These are phyloP conservation scores for Gouania willdenowi DNA, from an alignment of 2,797 vertebrate species.

Conservation along the genomic window DNA sequence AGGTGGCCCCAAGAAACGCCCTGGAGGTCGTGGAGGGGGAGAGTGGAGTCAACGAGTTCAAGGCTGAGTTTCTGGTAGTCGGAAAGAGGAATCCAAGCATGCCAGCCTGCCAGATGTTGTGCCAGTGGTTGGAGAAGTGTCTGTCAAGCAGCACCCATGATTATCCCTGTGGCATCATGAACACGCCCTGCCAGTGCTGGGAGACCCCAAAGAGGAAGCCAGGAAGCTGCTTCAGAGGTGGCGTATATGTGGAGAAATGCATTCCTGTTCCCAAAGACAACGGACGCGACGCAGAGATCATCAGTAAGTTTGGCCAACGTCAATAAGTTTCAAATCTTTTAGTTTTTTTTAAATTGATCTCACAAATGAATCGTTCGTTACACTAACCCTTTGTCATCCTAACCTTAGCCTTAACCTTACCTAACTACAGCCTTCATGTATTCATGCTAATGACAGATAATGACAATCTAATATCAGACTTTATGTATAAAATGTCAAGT, in stretches of 20 bases:
- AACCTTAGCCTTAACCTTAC: too few species aligned
- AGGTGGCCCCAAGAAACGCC: constrained; percentile 65
- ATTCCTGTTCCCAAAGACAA: constrained; percentile 78
- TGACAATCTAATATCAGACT: too few species aligned
- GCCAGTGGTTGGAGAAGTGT: constrained; percentile 94
- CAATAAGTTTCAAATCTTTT: too few species aligned
- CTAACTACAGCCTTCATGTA: too few species aligned
- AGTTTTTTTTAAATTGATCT: too few species aligned
- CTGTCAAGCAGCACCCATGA: constrained; percentile 89
- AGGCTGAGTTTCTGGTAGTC: constrained; percentile 91
- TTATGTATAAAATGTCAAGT: too few species aligned
- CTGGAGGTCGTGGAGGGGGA: constrained; percentile 48
- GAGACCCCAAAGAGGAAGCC: constrained; percentile 83
- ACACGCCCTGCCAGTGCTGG: constrained; percentile 92
- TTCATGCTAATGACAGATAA: too few species aligned
- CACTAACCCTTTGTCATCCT: too few species aligned
- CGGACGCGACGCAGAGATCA: constrained; percentile 74
- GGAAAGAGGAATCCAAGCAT: constrained; percentile 96
- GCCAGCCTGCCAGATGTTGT: constrained; percentile 95
- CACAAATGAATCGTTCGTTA: too few species aligned
- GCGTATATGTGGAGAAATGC: constrained; percentile 91
- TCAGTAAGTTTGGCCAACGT: constrained; percentile 88
- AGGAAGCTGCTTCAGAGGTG: constrained; percentile 88
- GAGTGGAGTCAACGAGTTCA: constrained; percentile 82
- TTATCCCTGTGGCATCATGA: constrained; percentile 97